These are phyloP conservation scores for Phallusia fumigata DNA, from an alignment of 23 tunicate genomes.

Conservation along the genomic window DNA sequence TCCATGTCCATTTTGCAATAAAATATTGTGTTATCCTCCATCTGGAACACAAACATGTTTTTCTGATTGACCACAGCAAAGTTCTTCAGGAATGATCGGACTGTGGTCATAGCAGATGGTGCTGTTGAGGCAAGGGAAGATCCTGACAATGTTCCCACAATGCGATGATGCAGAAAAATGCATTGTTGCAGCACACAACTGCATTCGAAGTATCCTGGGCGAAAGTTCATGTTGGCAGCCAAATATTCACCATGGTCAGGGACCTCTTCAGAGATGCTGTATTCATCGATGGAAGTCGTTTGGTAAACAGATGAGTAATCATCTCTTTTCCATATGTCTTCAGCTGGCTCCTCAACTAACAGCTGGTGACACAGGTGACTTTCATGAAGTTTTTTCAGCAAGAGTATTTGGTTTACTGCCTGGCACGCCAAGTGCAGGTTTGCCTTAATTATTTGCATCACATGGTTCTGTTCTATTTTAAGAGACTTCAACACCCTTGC, in stretches of 20 bases:
- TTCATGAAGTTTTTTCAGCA: constrained; percentile 62
- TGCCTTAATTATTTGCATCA: constrained; percentile 25
- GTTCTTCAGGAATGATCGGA: constrained; percentile 47
- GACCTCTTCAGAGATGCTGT: not conserved
- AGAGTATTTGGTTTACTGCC: constrained; percentile 68
- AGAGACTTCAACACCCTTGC: constrained; percentile 33
- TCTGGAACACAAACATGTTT: constrained; percentile 84
- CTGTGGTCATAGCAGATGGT: constrained; percentile 43
- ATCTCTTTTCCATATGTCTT: constrained; percentile 76
- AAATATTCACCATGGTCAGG: constrained; percentile 28
- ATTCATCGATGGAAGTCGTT: constrained; percentile 16
- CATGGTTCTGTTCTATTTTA: constrained; percentile 32
- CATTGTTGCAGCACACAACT: constrained; percentile 39
- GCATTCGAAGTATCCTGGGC: constrained; percentile 87
- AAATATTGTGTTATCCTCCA: constrained; percentile 54
- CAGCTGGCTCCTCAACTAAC: constrained; percentile 85
- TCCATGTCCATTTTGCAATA: constrained; percentile 70
- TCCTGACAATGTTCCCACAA: constrained; percentile 19
- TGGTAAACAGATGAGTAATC: constrained; percentile 23
- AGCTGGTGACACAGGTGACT: constrained; percentile 58
- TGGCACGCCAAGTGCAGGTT: constrained; percentile 44
- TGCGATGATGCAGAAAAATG: constrained; percentile 64
- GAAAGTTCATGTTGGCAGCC: constrained; percentile 67
- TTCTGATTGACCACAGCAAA: constrained; percentile 70
- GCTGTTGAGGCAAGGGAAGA: constrained; percentile 19